These are phyloP conservation scores for Conistra vaccinii DNA, from an alignment of 2,888 invertebrate genomes.

Conservation along the genomic window DNA sequence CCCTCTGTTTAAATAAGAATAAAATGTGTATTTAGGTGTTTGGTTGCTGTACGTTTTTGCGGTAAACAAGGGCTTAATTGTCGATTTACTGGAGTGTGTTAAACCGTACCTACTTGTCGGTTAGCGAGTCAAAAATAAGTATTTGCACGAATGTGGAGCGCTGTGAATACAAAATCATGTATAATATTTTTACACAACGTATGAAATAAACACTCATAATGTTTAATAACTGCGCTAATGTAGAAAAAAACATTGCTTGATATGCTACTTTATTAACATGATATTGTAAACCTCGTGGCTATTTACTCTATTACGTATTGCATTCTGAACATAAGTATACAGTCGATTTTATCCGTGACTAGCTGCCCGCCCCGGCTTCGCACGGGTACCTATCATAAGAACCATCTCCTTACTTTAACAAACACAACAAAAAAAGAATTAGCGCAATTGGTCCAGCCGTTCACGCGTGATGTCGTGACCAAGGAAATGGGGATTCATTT, in stretches of 20 bases:
- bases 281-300: neutral
- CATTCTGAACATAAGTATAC: conserved; percentile 1
- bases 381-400: too few relatives aligned
- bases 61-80: conserved; percentile 73
- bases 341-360: neutral
- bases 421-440: too few relatives aligned
- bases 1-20: conserved; percentile 77
- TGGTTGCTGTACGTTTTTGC: conserved; percentile 64
- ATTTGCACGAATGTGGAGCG: conserved; percentile 41
- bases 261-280: neutral
- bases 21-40: conserved; percentile 72
- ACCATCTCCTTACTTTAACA: too few relatives aligned
- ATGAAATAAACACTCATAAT: conserved; percentile 8
- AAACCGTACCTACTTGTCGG: conserved; percentile 42
- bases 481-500: too few relatives aligned
- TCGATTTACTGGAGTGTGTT: conserved; percentile 69
- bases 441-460: too few relatives aligned
- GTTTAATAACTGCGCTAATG: conserved; percentile 25
- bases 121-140: conserved; percentile 45
- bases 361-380: too few relatives aligned
- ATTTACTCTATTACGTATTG: conserved; percentile 12
- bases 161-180: conserved; percentile 34
- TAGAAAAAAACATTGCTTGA: neutral
- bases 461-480: too few relatives aligned
- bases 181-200: conserved; percentile 19